Percentiles rank a stretch among this genome's conserved stretches.
These are phyloP conservation scores for Stenichneumon culpator DNA, from an alignment of 2,888 invertebrate species.

Conservation along the genomic window DNA sequence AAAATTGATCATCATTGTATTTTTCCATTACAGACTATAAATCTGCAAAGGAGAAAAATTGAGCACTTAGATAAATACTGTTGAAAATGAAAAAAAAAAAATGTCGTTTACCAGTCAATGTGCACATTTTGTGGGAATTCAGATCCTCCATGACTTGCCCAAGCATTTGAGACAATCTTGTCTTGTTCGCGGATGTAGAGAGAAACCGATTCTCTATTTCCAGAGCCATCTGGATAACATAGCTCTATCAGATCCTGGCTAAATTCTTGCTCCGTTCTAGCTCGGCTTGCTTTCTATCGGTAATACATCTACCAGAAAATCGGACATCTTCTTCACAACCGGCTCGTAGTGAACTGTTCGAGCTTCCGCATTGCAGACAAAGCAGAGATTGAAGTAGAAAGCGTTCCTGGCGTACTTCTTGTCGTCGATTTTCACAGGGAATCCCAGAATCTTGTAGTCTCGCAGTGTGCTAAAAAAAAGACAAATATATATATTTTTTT, in stretches of 20 bases:
- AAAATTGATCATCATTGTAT: no score
- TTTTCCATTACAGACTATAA: no score
- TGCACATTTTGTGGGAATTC: conserved; percentile 92
- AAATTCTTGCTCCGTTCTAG: conserved; percentile 8
- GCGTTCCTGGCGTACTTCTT: conserved; percentile 96
- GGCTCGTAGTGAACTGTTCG: conserved; percentile 97
- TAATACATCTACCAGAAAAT: conserved; percentile 89
- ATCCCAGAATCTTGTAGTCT: conserved; percentile 96
- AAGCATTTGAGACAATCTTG: conserved; percentile 91
- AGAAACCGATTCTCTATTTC: conserved; percentile 95
- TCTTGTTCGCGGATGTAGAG: conserved; percentile 91
- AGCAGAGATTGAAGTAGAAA: conserved; percentile 97
- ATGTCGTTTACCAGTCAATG: conserved; percentile 88
- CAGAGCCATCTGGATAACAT: conserved; percentile 89
- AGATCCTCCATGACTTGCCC: conserved; percentile 93
- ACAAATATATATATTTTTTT: conserved; percentile 3
- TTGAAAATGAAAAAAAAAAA: no score
- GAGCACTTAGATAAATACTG: no score
- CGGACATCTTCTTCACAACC: conserved; percentile 96
- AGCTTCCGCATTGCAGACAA: conserved; percentile 96
- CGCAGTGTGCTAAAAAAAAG: conserved; percentile 88
- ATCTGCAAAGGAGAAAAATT: no score
- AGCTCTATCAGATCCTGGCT: conserved; percentile 34
- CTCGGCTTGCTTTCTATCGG: conserved; percentile 10
- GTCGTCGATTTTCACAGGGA: conserved; percentile 95